These are phyloP conservation scores for Calliphora vomitoria DNA, from an alignment of 2,888 invertebrate genomes.

Conservation along the genomic window DNA sequence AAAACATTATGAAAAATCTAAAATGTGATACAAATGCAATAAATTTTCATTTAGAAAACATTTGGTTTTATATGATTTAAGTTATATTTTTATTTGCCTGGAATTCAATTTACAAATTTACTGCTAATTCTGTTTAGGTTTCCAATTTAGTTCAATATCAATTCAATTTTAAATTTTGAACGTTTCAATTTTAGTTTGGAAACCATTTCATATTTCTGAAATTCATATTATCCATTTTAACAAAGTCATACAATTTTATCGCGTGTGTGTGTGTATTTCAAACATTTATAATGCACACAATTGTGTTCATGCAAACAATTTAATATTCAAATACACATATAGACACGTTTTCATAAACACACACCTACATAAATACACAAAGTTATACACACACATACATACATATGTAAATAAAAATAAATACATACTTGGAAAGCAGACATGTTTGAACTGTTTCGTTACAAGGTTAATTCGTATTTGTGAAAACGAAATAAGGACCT, in stretches of 20 bases:
- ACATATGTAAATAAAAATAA: background rate
- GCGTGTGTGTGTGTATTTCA: constrained; percentile 10
- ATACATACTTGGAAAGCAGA: constrained; percentile 13
- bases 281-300: constrained; percentile 21
- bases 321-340: constrained; percentile 2
- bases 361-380: background rate
- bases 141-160: background rate
- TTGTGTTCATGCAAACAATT: constrained; percentile 55
- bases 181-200: background rate
- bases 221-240: constrained; percentile 17
- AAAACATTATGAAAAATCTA: no score
- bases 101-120: no score
- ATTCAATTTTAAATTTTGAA: background rate
- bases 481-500: constrained; percentile 51
- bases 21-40: no score
- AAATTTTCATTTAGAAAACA: no score
- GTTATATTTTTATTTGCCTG: no score
- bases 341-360: background rate
- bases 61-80: no score
- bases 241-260: constrained; percentile 46
- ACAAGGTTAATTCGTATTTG: constrained; percentile 66
- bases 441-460: constrained; percentile 51
- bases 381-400: background rate
- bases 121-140: background rate
- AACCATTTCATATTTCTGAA: background rate